Base-by-base conservation (phyloP, 2,113 vertebrate species). In the Brachionichthys hirsutus region DNA sequence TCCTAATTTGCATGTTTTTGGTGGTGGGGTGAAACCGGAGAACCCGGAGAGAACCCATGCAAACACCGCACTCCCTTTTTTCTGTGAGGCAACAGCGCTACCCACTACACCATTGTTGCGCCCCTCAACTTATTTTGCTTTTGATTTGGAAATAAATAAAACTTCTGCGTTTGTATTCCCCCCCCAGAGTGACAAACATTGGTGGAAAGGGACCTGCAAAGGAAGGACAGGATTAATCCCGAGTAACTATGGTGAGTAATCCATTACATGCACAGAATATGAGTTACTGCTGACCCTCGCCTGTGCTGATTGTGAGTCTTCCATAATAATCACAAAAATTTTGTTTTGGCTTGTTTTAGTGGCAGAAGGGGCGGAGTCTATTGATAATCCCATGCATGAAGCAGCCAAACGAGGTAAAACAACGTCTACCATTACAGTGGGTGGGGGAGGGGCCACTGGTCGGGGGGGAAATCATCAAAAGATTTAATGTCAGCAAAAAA, bases 181-280 rank as follows among this genome's bases (percentile, higher is more conserved):
- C 82, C 71, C 54, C 6, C 79, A 99, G 97, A 98, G 92, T 89
- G 97, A 99, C 90, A 92, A 89, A 88, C 98, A 95, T 46, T 99
- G 97, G 97, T 99, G 97, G 97, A 99, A 99, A 80, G 97, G 97
- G 48, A 98, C 97, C 9, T 98, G 92, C 76, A 93, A 93, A 87
- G 97, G 97, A 80, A 89, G 94, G 79, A 96, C 94, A 34, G 97
- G 97, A 63, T 90, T 99, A n/a, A 96, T 99, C 87, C 97, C 97
- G 60, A 98, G 97, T 87, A 99, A 99, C 80, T 99, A 98, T 60
- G 95, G 97, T 98, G 87, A 94, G 91, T 69, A 35, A 3, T 38
- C 12, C 12, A 24, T 36, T 7, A 18, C 7, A n/a, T 40, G 15
- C 24, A 30, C 24, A 30, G 24, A 13, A 50, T 18, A n/a, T 12